Base-by-base conservation (phyloP, 2,888 invertebrate species). In the Zeuzera pyrina region DNA sequence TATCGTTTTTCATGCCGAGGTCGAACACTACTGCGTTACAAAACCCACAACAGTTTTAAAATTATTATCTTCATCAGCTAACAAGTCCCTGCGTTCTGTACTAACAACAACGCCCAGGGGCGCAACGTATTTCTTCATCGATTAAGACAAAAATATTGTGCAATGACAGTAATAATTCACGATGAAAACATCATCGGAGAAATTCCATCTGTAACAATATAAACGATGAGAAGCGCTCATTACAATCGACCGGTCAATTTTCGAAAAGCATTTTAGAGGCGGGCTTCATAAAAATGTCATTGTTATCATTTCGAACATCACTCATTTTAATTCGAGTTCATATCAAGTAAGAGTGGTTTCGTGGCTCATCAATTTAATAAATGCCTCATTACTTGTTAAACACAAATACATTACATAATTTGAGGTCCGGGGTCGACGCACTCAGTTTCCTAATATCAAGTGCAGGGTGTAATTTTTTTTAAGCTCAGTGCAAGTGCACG, bases 291-390 rank as follows among this genome's bases (percentile, higher is more conserved):
- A 59, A 63, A 60, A 63, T 63, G 64, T 62, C 68, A 64, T 68
- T 68, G 62, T 64, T 62, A 62, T 52, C 49, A 47, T 61, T 64
- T 40, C 41, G 46, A 63, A 52, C 67, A 73, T 73, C 72, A 67
- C 66, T 73, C 72, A 73, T 63, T 69, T 66, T 71, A 70, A 70
- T 68, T 64, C 56, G 57, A 46, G 43, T 45, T 38, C 26, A 16
- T 29, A 57, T 57, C 56, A 49, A 47, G 58, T 52, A 55, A 57
- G 42, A 43, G 43, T 38, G 21, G 22, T 31, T 40, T 41, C 41
- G 41, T 41, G 42, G 51, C 45, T 58, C 69, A 67, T 69, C 70
- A 69, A 72, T 69, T 72, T 61, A 59, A 57, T 58, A 68, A 71
- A 66, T 57, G 55, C 55, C 58, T 68, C 68, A 72, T 71, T 71